Conservation (phyloP, 2,113 vertebrate species). For the Piaya cayana region DNA sequence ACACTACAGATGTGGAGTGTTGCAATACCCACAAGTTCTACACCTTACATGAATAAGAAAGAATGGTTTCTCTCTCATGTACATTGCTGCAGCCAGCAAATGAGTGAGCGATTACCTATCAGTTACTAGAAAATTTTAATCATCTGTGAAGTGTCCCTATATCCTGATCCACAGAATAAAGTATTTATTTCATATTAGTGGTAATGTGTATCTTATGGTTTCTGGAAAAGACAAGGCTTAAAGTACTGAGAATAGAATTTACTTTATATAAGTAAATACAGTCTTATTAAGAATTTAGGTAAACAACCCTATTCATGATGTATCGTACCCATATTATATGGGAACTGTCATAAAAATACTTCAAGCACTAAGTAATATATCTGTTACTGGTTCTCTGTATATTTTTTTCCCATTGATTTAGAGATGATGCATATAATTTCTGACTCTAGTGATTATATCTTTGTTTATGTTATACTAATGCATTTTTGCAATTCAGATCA, state of each 20-base stretch:
- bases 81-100: conserved; percentile 72
- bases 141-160: conserved; percentile 72
- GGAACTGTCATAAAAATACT: conserved; percentile 42
- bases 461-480: conserved; percentile 48
- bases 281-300: conserved; percentile 15
- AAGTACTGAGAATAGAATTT: background rate
- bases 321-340: background rate
- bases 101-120: conserved; percentile 78
- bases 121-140: conserved; percentile 78
- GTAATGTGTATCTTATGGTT: background rate
- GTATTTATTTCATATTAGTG: conserved; percentile 57
- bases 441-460: conserved; percentile 41
- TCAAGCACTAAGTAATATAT: conserved; percentile 43
- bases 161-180: conserved; percentile 67
- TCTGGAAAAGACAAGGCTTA: conserved; percentile 19
- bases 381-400: conserved; percentile 28
- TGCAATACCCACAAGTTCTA: conserved; percentile 71
- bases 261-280: conserved; percentile 49
- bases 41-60: conserved; percentile 76
- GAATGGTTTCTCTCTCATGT: conserved; percentile 69
- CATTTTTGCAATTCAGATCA: conserved; percentile 60
- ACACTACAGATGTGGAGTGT: conserved; percentile 69
- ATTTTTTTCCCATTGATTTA: conserved; percentile 47
- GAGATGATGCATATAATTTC: conserved; percentile 53
- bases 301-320: conserved; percentile 13